Percentiles rank a stretch among this genome's conserved stretches.
phyloP scores from a whole-genome alignment of 1,140 invertebrate genomes.

The Mactra quadrangularis region DNA sequence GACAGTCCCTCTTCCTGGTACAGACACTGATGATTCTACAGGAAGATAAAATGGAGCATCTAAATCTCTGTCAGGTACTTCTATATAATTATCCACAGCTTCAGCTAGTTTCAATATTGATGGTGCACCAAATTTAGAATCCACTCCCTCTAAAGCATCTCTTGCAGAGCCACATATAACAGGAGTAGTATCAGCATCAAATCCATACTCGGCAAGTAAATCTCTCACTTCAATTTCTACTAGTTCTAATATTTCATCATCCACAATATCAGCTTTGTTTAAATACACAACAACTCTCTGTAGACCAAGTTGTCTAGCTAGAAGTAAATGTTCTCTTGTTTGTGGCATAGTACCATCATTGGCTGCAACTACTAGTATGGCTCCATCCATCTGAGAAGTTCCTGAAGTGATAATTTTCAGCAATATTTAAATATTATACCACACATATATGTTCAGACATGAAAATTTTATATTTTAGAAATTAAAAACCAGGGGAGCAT shows the following conservation, averaged over 20 bases:
- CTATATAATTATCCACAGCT: slow-evolving; percentile 94
- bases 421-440: neutral
- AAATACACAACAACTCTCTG: slow-evolving; percentile 96
- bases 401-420: slow-evolving; percentile 94
- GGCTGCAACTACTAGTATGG: slow-evolving; percentile 98
- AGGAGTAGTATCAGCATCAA: slow-evolving; percentile 90
- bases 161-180: slow-evolving; percentile 95
- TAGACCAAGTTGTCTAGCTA: slow-evolving; percentile 98
- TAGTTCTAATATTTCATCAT: slow-evolving; percentile 96
- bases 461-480: neutral
- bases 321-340: slow-evolving; percentile 97
- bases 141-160: slow-evolving; percentile 91
- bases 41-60: slow-evolving; percentile 98
- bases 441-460: no score
- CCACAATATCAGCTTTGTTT: slow-evolving; percentile 97
- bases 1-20: slow-evolving; percentile 97
- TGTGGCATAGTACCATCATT: slow-evolving; percentile 99
- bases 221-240: slow-evolving; percentile 98
- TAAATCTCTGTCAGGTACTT: slow-evolving; percentile 94
- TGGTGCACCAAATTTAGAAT: slow-evolving; percentile 92
- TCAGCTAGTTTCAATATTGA: slow-evolving; percentile 93
- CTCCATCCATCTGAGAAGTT: slow-evolving; percentile 99
- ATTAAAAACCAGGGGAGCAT: neutral
- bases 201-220: slow-evolving; percentile 93
- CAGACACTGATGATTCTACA: slow-evolving; percentile 96